A percentile compares a stretch with the other conserved stretches of the same genome.
Conservation (phyloP, 2,797 vertebrate species). For the Girardinus metallicus region DNA sequence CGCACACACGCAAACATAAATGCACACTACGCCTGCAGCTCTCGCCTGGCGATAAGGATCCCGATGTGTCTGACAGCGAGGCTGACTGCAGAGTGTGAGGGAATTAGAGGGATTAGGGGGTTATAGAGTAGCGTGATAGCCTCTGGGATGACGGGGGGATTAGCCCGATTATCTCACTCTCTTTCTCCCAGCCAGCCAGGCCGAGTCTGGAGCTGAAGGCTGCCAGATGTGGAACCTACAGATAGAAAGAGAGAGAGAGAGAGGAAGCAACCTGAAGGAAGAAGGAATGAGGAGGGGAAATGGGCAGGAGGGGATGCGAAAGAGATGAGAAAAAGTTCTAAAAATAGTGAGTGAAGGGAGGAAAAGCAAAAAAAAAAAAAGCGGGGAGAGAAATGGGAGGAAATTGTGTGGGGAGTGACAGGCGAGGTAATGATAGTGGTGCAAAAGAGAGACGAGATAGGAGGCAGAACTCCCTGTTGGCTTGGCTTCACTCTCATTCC, state of each 20-base stretch:
- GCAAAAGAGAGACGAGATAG: constrained; percentile 51
- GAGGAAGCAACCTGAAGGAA: constrained; percentile 58
- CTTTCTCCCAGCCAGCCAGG: constrained; percentile 66
- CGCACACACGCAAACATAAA: constrained; percentile 36
- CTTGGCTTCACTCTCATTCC: constrained; percentile 67
- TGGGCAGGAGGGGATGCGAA: constrained; percentile 17
- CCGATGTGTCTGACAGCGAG: constrained; percentile 80
- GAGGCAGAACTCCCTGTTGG: constrained; percentile 65
- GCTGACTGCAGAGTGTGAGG: constrained; percentile 82
- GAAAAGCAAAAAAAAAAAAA: not conserved
- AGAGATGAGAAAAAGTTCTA: constrained; percentile 29
- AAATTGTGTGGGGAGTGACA: constrained; percentile 61
- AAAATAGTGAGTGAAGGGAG: constrained; percentile 39
- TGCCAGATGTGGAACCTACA: constrained; percentile 81
- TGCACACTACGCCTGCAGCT: constrained; percentile 55
- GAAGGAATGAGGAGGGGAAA: not conserved
- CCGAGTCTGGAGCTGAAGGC: constrained; percentile 74
- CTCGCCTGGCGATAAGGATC: constrained; percentile 78
- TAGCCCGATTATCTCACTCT: constrained; percentile 83
- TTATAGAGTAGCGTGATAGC: constrained; percentile 85
- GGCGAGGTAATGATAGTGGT: constrained; percentile 64
- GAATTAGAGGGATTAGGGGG: constrained; percentile 86
- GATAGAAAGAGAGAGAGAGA: constrained; percentile 47
- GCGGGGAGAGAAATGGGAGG: constrained; percentile 43
- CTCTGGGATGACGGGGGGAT: constrained; percentile 84